These are phyloP conservation scores for Hydrozoanthus gracilis DNA, from an alignment of 92 coral and sea anemone species.

Conservation along the genomic window DNA sequence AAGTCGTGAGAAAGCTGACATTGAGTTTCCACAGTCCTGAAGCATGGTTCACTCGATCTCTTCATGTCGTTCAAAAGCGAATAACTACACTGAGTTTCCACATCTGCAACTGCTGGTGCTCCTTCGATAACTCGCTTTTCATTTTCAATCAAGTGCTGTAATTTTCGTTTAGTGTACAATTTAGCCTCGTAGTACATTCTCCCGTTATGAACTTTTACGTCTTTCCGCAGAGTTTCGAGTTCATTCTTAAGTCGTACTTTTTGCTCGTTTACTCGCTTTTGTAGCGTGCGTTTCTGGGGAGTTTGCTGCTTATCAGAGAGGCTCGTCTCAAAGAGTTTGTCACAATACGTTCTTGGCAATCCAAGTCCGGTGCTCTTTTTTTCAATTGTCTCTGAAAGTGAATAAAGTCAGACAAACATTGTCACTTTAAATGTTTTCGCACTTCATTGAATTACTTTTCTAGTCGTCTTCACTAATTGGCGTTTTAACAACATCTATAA, in stretches of 20 bases:
- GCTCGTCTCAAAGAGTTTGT: constrained; percentile 1
- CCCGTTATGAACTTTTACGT: constrained; percentile 64
- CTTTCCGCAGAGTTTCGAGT: constrained; percentile 65
- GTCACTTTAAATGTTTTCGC: not conserved
- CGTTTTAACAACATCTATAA: too few species aligned
- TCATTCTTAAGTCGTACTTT: constrained; percentile 52
- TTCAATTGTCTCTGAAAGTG: constrained; percentile 10
- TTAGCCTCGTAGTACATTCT: constrained; percentile 67
- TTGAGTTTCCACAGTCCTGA: constrained; percentile 18
- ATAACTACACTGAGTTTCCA: constrained; percentile 9
- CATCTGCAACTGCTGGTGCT: not conserved
- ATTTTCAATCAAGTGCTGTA: constrained; percentile 34
- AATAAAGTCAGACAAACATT: not conserved
- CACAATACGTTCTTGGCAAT: not conserved
- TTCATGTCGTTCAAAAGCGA: not conserved
- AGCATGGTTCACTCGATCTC: not conserved
- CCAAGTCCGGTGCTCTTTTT: constrained; percentile 1
- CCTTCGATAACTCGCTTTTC: constrained; percentile 50
- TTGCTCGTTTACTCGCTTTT: constrained; percentile 55
- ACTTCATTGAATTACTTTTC: too few species aligned
- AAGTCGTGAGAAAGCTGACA: constrained; percentile 4
- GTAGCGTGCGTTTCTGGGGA: constrained; percentile 47
- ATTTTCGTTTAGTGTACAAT: constrained; percentile 48
- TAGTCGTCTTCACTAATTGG: too few species aligned
- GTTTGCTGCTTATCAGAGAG: constrained; percentile 60